These are phyloP conservation scores for Notiomystis cincta DNA, from an alignment of 2,113 vertebrate species.

Conservation along the genomic window DNA sequence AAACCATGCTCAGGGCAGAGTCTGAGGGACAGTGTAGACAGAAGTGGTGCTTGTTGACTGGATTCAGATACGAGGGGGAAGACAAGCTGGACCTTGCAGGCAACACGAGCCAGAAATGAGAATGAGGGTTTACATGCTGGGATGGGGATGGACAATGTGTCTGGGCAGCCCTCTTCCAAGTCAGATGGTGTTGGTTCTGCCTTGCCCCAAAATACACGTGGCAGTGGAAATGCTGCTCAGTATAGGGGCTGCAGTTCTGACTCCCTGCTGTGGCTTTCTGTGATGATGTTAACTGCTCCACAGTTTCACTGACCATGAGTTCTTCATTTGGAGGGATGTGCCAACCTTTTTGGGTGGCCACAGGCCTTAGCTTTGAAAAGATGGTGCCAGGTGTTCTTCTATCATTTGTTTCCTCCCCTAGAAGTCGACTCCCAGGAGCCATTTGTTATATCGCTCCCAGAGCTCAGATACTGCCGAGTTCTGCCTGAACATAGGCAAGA, in stretches of 20 bases:
- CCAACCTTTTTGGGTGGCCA: neutral
- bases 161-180: neutral
- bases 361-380: neutral
- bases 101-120: neutral
- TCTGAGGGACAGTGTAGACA: neutral
- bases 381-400: neutral
- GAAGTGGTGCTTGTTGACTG: neutral
- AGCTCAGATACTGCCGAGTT: neutral
- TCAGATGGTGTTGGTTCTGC: neutral
- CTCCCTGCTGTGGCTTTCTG: neutral
- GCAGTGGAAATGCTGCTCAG: neutral
- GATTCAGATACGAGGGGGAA: neutral
- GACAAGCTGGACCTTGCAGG: neutral
- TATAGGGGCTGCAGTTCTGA: neutral
- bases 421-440: neutral
- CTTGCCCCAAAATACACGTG: neutral
- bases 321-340: neutral
- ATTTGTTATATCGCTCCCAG: neutral
- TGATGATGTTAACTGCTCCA: neutral
- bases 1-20: neutral
- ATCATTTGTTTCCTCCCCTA: neutral
- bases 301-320: accelerated
- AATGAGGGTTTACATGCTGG: neutral
- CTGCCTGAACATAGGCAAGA: neutral
- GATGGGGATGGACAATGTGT: neutral